These are phyloP conservation scores for Laterallus jamaicensis DNA, from an alignment of 2,113 vertebrate species.

Conservation along the genomic window DNA sequence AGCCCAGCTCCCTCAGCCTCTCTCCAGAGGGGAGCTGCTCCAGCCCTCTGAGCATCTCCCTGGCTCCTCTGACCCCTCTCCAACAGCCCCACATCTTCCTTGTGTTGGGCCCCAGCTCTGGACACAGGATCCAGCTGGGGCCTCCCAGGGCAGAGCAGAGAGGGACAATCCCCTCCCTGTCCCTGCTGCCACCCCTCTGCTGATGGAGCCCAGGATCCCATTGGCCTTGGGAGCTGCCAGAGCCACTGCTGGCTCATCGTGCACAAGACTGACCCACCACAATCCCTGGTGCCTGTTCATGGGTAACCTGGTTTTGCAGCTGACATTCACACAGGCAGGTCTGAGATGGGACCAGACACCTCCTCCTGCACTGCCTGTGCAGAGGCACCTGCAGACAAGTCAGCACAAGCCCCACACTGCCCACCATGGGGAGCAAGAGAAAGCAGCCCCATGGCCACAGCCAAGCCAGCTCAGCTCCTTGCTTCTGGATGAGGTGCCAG, in stretches of 20 bases:
- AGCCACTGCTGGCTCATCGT: background rate
- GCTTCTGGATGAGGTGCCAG: accelerated
- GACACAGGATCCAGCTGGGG: no score
- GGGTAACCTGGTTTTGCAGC: background rate
- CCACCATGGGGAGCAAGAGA: background rate
- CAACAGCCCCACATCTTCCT: no score
- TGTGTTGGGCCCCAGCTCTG: no score
- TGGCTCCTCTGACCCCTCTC: no score
- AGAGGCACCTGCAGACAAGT: background rate
- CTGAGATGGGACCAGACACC: background rate
- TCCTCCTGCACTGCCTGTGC: background rate
- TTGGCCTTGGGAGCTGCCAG: no score
- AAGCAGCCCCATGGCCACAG: background rate
- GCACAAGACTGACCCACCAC: background rate
- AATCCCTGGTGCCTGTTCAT: background rate
- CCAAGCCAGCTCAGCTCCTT: background rate
- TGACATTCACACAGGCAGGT: background rate
- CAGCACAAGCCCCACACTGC: accelerated
- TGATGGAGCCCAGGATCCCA: no score
- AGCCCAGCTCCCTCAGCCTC: no score
- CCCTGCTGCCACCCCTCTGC: no score
- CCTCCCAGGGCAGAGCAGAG: no score
- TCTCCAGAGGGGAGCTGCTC: no score
- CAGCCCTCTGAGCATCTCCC: no score
- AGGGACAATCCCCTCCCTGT: no score